A percentile compares a stretch with the other conserved stretches of the same genome.
Conservation (phyloP, 2,797 vertebrate species). For the Trachurus trachurus region DNA sequence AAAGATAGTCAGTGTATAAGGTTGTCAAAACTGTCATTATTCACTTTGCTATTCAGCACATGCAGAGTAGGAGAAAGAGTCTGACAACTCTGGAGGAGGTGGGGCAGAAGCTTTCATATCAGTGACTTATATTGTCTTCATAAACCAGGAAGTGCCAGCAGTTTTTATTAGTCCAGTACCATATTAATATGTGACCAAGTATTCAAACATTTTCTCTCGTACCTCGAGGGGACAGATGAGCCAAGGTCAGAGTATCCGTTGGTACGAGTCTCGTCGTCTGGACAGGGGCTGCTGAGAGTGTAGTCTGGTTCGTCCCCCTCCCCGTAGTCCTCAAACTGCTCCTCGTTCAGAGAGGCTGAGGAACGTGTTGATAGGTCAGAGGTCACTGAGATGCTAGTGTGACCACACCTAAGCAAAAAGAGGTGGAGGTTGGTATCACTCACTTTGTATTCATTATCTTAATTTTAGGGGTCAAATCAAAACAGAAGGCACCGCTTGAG, state of each 20-base stretch:
- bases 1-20: background rate
- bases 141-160: background rate
- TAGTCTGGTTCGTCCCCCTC: conserved; percentile 95
- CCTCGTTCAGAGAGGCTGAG: conserved; percentile 94
- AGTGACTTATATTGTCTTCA: background rate
- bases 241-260: conserved; percentile 95
- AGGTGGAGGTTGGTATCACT: background rate
- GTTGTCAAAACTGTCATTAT: background rate
- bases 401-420: conserved; percentile 83
- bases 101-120: background rate
- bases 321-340: conserved; percentile 98
- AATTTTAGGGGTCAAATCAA: background rate
- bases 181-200: background rate
- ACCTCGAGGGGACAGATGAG: conserved; percentile 97
- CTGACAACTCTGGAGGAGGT: background rate
- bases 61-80: background rate
- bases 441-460: background rate
- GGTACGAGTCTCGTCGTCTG: conserved; percentile 92
- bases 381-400: conserved; percentile 88
- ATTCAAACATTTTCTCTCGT: background rate
- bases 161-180: background rate
- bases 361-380: conserved; percentile 94
- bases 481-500: background rate
- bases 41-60: background rate
- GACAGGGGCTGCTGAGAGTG: conserved; percentile 92